These are phyloP conservation scores for Nothocercus nigrocapillus DNA, from an alignment of 2,113 vertebrate genomes.

Conservation along the genomic window DNA sequence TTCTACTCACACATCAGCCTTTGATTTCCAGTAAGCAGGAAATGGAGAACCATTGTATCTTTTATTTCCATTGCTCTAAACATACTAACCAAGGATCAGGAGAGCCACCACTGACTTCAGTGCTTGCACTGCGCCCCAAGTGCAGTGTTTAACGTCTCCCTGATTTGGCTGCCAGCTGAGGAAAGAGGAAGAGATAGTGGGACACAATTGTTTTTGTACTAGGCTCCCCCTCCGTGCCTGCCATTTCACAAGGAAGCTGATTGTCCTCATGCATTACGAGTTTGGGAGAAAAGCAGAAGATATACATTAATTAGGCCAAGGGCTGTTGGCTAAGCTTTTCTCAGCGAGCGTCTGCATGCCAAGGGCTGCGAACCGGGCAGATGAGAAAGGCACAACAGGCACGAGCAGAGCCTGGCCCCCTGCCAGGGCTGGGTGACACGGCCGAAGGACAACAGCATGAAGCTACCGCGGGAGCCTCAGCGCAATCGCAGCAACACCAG, in stretches of 20 bases:
- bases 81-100: neutral
- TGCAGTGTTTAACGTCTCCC: neutral
- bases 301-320: neutral
- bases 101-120: neutral
- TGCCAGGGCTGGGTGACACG: conserved; percentile 28
- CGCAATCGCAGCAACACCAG: conserved; percentile 9
- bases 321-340: conserved; percentile 18
- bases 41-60: neutral
- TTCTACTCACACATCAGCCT: neutral
- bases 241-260: neutral
- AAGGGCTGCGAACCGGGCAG: neutral
- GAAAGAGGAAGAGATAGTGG: neutral
- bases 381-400: neutral
- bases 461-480: neutral
- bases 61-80: conserved; percentile 4
- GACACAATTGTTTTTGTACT: neutral
- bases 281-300: conserved; percentile 11
- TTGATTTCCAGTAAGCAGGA: neutral
- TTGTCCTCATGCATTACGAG: neutral
- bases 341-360: neutral
- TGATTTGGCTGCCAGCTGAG: neutral
- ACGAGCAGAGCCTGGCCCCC: neutral
- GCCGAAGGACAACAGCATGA: conserved; percentile 25
- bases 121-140: neutral
- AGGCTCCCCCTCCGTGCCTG: neutral